These are phyloP conservation scores for Aselliscus stoliczkanus DNA, from an alignment of 2,797 vertebrate species.

Conservation along the genomic window DNA sequence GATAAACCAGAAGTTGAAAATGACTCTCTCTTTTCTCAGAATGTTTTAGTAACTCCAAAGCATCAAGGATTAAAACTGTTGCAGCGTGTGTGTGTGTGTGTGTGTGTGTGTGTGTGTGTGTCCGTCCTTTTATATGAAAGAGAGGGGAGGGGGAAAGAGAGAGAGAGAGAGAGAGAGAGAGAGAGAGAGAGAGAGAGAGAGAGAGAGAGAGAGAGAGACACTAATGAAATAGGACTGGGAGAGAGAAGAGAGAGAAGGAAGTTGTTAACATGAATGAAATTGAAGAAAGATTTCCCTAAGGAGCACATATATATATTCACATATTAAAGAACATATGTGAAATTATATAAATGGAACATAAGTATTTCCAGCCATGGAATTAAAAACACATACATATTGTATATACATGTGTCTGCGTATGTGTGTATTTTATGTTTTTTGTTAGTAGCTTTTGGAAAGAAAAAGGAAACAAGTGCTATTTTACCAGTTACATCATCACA, in stretches of 20 bases:
- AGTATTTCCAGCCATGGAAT: slow-evolving; percentile 62
- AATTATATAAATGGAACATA: slow-evolving; percentile 67
- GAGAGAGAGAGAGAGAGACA: background rate
- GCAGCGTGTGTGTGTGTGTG: background rate
- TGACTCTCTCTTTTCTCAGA: background rate
- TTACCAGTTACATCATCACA: background rate
- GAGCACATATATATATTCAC: slow-evolving; percentile 27
- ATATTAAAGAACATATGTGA: slow-evolving; percentile 68
- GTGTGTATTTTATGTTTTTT: background rate
- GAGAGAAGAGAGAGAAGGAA: slow-evolving; percentile 1
- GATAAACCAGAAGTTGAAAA: background rate
- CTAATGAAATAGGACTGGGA: background rate
- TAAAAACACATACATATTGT: slow-evolving; percentile 57
- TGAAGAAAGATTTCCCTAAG: slow-evolving; percentile 44
- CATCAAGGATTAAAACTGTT: background rate
- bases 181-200: background rate
- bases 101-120: background rate
- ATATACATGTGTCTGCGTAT: slow-evolving; percentile 18
- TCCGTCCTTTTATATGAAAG: background rate
- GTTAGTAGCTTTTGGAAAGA: background rate
- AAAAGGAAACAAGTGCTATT: slow-evolving; percentile 43
- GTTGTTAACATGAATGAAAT: slow-evolving; percentile 56
- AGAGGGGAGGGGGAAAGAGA: background rate
- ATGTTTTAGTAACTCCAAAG: background rate
- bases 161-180: background rate